Base-by-base conservation (phyloP, 2,888 invertebrate genomes). In the Eumacrocentrus americanus region DNA sequence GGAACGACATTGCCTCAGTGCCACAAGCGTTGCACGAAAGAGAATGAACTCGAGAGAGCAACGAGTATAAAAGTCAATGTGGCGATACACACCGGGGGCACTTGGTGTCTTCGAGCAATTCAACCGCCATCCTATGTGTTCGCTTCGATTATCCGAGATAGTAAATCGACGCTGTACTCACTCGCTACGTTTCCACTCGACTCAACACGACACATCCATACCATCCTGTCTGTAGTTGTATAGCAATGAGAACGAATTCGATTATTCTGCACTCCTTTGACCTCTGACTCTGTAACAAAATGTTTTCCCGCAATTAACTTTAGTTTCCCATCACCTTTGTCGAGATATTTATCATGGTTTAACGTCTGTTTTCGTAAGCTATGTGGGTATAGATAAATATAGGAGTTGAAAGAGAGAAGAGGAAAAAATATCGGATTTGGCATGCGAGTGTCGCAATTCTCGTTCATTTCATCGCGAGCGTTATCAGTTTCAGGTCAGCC, bases 401-500 rank as follows among this genome's bases (percentile, higher is more conserved):
- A 52, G 40, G 12, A 20, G 14, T 18, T 25, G 40, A 12, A 23
- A 40, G 14, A 14, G 9, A 40, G 40, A 23, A 40, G 9, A 2
- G n/a, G 20, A 12, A 42, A 7, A 6, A 7, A 42, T 40, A 47
- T 18, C 51, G 54, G 61, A 60, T 46, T 61, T 58, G 59, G 57
- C 60, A 57, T 58, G 47, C 61, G 63, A 64, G 38, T 64, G 54
- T 54, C 22, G n/a, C n/a, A n/a, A n/a, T n/a, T n/a, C n/a, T n/a
- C n/a, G n/a, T n/a, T n/a, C 60, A 52, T 64, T 67, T 64, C 63
- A 63, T 66, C 60, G 60, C 55, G 35, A 37, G 29, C 59, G 65
- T 54, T 68, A 69, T 63, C 64, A 63, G 62, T 66, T 65, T 63
- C 64, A 64, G 61, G 69, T 66, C 66, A 63, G 59, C 37, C 65